Evolutionary conservation across 1,140 invertebrate species (phyloP).

Genomic region (Eriocheir sinensis): DNA sequence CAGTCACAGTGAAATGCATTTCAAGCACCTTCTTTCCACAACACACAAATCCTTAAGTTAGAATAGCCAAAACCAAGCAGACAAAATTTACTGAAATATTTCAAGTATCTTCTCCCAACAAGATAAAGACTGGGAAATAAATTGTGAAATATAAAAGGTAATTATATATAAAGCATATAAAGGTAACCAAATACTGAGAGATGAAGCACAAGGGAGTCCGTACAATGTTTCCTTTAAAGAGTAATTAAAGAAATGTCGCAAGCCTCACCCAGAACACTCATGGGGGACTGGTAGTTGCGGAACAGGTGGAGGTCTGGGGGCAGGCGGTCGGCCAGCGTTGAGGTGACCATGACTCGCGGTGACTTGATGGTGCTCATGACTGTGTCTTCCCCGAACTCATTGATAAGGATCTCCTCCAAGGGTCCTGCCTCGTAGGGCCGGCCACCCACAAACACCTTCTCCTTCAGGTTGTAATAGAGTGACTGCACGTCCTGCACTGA

Average conservation of each 20-base stretch:
- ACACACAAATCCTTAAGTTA: too few species aligned
- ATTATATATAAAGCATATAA: too few species aligned
- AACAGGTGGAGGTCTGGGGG: constrained; percentile 97
- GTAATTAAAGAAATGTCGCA: background rate
- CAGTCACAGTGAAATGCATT: background rate
- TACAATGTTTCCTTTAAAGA: too few species aligned
- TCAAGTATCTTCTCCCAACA: too few species aligned
- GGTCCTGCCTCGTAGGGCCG: constrained; percentile 93
- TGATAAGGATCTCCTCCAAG: constrained; percentile 94
- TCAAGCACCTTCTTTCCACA: background rate
- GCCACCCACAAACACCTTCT: constrained; percentile 93
- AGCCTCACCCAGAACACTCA: constrained; percentile 84
- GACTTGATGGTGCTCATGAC: constrained; percentile 94
- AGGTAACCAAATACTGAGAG: too few species aligned
- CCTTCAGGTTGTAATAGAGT: constrained; percentile 96
- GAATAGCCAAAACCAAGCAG: too few species aligned
- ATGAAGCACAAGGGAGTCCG: too few species aligned
- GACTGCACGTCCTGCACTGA: constrained; percentile 85
- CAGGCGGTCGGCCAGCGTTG: constrained; percentile 93
- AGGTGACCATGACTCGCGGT: constrained; percentile 92
- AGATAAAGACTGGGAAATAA: too few species aligned
- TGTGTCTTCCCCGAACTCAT: constrained; percentile 91
- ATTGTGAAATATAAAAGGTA: too few species aligned
- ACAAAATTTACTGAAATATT: too few species aligned
- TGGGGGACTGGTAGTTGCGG: constrained; percentile 93